Evolutionary conservation across 1,140 invertebrate species (phyloP).

Genomic region (Notospermus geniculatus): DNA sequence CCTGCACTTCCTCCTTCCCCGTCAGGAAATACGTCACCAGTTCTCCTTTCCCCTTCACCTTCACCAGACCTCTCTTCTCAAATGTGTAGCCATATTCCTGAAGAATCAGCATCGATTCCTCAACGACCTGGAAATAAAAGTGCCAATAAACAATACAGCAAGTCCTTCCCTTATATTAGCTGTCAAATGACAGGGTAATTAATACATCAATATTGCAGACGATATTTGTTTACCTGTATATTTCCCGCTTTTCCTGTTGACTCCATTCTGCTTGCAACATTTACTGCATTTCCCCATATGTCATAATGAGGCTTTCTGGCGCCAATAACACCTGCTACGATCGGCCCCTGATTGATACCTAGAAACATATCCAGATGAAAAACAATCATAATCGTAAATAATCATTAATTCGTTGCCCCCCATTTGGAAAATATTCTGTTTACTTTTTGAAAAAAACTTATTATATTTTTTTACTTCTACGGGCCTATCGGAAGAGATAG

Average conservation of each 20-base stretch:
- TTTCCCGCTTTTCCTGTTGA: slow-evolving; percentile 87
- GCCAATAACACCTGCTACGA: slow-evolving; percentile 86
- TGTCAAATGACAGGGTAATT: not conserved
- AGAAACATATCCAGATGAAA: too few relatives aligned
- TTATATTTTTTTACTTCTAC: too few relatives aligned
- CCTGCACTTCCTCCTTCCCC: too few relatives aligned
- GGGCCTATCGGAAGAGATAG: not conserved
- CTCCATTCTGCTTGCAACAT: slow-evolving; percentile 92
- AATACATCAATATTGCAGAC: not conserved
- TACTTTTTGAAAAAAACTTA: too few relatives aligned
- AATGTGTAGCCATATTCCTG: slow-evolving; percentile 86
- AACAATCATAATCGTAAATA: too few relatives aligned
- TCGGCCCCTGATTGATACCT: slow-evolving; percentile 62
- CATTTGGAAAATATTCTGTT: too few relatives aligned
- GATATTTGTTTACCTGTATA: slow-evolving; percentile 82
- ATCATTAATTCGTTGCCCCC: too few relatives aligned
- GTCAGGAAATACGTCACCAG: slow-evolving; percentile 88
- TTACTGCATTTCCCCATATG: slow-evolving; percentile 80
- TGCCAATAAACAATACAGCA: slow-evolving; percentile 13
- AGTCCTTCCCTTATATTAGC: too few relatives aligned
- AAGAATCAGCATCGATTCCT: slow-evolving; percentile 84
- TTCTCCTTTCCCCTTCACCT: slow-evolving; percentile 93
- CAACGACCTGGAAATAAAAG: slow-evolving; percentile 72
- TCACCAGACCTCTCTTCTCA: slow-evolving; percentile 84
- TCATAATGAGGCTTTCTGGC: slow-evolving; percentile 70